Evolutionary conservation across 1,140 invertebrate genomes (phyloP), one percentile per base, ranked within the genome.

Genomic region (Galendromus occidentalis): DNA sequence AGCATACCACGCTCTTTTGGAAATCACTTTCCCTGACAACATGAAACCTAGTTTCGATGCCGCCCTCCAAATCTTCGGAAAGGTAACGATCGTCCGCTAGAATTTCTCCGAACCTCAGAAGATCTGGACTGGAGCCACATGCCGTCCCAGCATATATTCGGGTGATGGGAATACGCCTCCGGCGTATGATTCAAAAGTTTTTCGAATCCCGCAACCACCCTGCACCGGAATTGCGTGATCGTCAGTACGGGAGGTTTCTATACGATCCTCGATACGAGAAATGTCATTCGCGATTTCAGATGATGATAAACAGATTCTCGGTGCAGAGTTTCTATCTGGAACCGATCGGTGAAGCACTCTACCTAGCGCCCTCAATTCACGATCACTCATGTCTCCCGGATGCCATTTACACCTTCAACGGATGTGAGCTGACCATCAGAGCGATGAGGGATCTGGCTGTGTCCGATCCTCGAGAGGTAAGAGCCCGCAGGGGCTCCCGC

Each of bases 261-360:
- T n/a, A n/a, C n/a, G n/a, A n/a, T 39, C 4, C 33, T 39, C 9
- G 9, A 39, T 4, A 39, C 9, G 33, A 39, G 33, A 9, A 39
- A 39, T 9, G 33, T 9, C 33, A 39, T 4, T 6, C 33, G n/a
- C 45, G 45, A 59, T 25, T 25, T 17, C 22, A 59, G 51, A 59
- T 59, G 51, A 59, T 59, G 14, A 59, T 59, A 17, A 59, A 59
- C 22, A 25, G 51, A 17, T 59, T 59, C 9, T 59, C 51, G 25
- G 51, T 59, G 2, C 51, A 59, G 25, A 59, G 20, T 22, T 9
- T 4, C 6, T 59, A 59, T 22, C 9, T 59, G 22, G 51, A 59
- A 25, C 51, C 51, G 22, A 59, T 59, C 14, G 51, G 51, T 29
- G 51, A 59, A 59, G 51, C 51, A 14, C 51, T 59, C 25, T 59